Base-by-base conservation (phyloP, 2,113 vertebrate species). In the Plecturocebus donacophilus region DNA sequence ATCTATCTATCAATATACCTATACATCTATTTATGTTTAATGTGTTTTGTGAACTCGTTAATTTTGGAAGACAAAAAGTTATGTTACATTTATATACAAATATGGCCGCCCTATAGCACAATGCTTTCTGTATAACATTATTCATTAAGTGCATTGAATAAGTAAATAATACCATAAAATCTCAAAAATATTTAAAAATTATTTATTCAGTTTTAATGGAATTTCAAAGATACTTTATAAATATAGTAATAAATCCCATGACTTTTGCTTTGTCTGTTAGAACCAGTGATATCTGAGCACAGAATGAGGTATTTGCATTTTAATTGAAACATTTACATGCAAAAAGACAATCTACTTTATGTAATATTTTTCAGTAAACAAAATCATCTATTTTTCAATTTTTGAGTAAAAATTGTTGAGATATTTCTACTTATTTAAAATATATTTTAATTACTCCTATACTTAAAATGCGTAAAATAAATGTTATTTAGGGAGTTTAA, bases 391-490 rank as follows among this genome's bases (percentile, higher is more conserved):
- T 82, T 38, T 91, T 77, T 75, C 32, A 83, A 52, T n/a, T 75
- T 88, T 91, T 83, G 10, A 92, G 79, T 70, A 38, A 86, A 94
- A 93, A 13, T 21, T 66, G 19, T 25, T 56, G 35, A 90, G n/a
- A 49, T 4, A 77, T 10, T 86, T 77, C 30, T 1, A 73, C 79
- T 83, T 90, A 23, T 87, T 58, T 80, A 75, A 86, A 49, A 79
- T 32, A 8, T 56, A n/a, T 89, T 95, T 93, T 73, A 23, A 90
- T 90, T 85, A 70, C 94, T 95, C 90, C 47, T 85, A 20, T 32
- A 71, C 20, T 87, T 66, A 20, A 84, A 95, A 71, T 75, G 0
- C 8, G 32, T 76, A 94, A 68, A 92, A 93, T 45, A 73, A 81
- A 91, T 54, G 45, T 20, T 79, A n/a, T 54, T 35, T 20, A 87